These are phyloP conservation scores for Mormyrops boulengeri DNA, from an alignment of 2,797 vertebrate species.

Conservation along the genomic window DNA sequence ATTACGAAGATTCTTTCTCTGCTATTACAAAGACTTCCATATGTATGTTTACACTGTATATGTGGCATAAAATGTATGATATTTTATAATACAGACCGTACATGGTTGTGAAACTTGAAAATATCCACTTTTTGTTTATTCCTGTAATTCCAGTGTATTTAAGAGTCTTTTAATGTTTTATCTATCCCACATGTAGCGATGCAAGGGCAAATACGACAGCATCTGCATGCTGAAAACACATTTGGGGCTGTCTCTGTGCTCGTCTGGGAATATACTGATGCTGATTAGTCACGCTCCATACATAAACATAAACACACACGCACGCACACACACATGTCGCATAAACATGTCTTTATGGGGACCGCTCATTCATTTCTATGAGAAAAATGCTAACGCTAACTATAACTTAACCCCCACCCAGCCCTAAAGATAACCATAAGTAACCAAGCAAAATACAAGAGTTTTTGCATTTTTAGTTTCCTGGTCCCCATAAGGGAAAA, in stretches of 20 bases:
- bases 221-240: conserved; percentile 15
- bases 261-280: not conserved
- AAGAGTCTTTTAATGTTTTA: not conserved
- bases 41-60: not conserved
- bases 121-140: not conserved
- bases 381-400: not conserved
- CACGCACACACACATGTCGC: not conserved
- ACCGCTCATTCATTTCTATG: not conserved
- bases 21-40: not conserved
- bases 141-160: conserved; percentile 9
- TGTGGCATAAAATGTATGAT: not conserved
- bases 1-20: not conserved
- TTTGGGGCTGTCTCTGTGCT: not conserved
- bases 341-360: not conserved
- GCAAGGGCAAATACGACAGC: not conserved
- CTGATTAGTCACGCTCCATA: not conserved
- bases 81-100: not conserved
- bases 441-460: not conserved
- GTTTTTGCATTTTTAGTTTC: not conserved
- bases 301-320: not conserved
- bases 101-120: not conserved
- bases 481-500: no score
- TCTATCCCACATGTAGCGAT: not conserved
- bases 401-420: not conserved
- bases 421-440: not conserved